Evolutionary conservation across 2,888 invertebrate species (phyloP).

Genomic region (Muscina levida): DNA sequence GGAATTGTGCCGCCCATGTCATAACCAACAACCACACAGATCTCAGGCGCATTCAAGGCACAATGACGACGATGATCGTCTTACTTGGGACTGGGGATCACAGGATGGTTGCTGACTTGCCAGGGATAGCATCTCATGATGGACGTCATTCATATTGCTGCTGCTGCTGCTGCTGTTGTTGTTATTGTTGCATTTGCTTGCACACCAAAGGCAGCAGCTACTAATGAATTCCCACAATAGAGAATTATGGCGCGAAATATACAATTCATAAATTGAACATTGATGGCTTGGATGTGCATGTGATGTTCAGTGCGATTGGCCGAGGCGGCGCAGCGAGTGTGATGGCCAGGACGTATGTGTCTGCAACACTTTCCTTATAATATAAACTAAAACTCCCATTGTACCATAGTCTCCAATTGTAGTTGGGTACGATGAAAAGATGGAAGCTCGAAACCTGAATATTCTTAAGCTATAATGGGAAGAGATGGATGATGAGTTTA

Average conservation of each 20-base stretch:
- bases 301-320: conserved; percentile 69
- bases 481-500: too few species aligned
- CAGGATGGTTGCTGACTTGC: conserved; percentile 20
- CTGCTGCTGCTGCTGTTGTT: neutral
- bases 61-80: conserved; percentile 6
- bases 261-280: conserved; percentile 73
- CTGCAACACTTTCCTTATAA: neutral
- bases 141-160: neutral
- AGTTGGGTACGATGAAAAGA: conserved; percentile 5
- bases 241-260: conserved; percentile 71
- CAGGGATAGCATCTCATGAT: conserved; percentile 10
- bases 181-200: too few species aligned
- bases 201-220: too few species aligned
- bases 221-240: conserved; percentile 73
- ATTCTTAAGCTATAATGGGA: too few species aligned
- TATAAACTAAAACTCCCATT: neutral
- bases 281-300: conserved; percentile 31
- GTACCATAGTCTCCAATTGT: neutral
- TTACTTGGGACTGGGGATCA: neutral
- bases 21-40: conserved; percentile 36
- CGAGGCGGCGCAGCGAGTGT: neutral
- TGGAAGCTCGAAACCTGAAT: neutral
- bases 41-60: conserved; percentile 20
- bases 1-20: conserved; percentile 45
- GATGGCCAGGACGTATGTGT: too few species aligned